Evolutionary conservation across 1,140 invertebrate species (phyloP).

Genomic region (Zaprionus camerounensis): DNA sequence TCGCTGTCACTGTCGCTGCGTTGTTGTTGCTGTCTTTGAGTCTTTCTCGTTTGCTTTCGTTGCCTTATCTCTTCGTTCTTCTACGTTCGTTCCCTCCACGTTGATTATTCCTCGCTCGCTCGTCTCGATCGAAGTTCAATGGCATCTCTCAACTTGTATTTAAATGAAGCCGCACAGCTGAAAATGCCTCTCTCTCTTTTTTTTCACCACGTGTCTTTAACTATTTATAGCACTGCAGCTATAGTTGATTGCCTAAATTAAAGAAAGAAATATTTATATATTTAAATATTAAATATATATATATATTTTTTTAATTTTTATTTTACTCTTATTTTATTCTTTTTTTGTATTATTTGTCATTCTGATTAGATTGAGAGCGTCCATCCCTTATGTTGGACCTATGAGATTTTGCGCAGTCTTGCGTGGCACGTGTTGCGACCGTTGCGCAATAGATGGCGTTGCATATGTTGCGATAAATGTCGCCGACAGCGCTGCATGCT

Average conservation of each 20-base stretch:
- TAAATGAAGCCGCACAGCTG: background rate
- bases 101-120: constrained; percentile 52
- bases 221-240: background rate
- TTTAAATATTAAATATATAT: background rate
- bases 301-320: background rate
- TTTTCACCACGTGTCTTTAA: background rate
- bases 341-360: background rate
- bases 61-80: constrained; percentile 32
- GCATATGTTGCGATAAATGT: constrained; percentile 27
- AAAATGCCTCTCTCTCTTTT: background rate
- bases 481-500: constrained; percentile 31
- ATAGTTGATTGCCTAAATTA: background rate
- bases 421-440: background rate
- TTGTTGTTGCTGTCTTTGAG: constrained; percentile 53
- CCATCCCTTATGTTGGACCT: constrained; percentile 40
- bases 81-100: background rate
- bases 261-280: background rate
- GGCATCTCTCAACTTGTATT: constrained; percentile 35
- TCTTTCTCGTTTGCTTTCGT: constrained; percentile 59
- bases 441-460: constrained; percentile 60
- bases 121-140: constrained; percentile 52
- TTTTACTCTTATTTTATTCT: constrained; percentile 8
- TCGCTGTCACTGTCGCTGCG: constrained; percentile 7
- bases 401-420: constrained; percentile 59
- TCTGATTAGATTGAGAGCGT: constrained; percentile 55